Percentiles rank a stretch among this genome's conserved stretches.
phyloP scores from a whole-genome alignment of 2,113 vertebrate species.

The Barnardius zonarius region DNA sequence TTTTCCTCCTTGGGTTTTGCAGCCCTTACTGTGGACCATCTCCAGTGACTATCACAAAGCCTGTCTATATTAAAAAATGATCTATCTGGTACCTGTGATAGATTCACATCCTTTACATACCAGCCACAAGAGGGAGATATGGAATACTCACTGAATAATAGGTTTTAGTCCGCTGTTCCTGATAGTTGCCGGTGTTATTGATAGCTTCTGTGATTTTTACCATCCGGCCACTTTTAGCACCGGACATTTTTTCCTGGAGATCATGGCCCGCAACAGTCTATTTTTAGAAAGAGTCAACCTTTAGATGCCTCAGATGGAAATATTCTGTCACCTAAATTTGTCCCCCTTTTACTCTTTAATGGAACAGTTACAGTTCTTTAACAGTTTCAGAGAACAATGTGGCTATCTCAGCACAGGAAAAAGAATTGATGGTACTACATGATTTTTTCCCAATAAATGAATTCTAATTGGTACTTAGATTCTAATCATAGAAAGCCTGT shows the following conservation, averaged over 20 bases:
- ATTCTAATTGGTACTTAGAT: conserved; percentile 29
- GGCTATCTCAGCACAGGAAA: neutral
- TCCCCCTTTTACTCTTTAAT: neutral
- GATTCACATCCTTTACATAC: neutral
- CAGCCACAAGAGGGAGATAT: conserved; percentile 64
- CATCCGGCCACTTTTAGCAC: neutral
- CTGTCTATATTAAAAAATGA: neutral
- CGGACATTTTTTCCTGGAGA: neutral
- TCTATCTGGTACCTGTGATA: neutral
- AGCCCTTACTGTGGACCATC: neutral
- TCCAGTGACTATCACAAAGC: neutral
- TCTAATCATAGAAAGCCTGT: conserved; percentile 21
- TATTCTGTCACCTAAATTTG: neutral
- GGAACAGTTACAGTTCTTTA: neutral
- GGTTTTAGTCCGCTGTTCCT: neutral
- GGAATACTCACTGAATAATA: conserved; percentile 7
- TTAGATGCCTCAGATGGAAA: neutral
- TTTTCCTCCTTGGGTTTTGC: neutral
- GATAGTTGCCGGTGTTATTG: neutral
- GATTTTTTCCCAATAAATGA: conserved; percentile 18
- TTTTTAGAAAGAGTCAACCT: neutral
- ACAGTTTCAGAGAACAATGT: neutral
- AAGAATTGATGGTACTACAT: neutral
- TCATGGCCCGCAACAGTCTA: neutral
- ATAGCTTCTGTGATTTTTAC: neutral